Percentiles rank a stretch among this genome's conserved stretches.
Conservation (phyloP, 2,113 vertebrate genomes). For the Leucosticte australis region DNA sequence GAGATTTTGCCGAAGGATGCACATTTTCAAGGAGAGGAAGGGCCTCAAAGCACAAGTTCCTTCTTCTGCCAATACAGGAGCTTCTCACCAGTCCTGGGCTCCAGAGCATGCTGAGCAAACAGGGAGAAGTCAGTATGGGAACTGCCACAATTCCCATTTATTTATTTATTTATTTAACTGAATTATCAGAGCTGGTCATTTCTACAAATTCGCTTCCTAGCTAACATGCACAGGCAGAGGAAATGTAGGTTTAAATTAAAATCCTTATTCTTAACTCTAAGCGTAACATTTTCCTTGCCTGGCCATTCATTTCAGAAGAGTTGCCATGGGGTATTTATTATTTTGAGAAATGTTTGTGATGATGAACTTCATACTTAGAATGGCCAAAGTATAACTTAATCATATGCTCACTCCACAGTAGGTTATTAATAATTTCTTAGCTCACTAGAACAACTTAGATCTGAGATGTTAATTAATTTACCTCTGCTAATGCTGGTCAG, state of each 20-base stretch:
- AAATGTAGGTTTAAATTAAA: neutral
- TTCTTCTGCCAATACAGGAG: neutral
- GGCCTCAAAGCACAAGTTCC: neutral
- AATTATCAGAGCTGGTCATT: neutral
- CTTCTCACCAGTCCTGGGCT: accelerated
- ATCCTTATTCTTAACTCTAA: neutral
- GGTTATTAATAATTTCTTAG: neutral
- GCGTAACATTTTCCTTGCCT: neutral
- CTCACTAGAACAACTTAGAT: neutral
- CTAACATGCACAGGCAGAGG: neutral
- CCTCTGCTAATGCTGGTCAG: neutral
- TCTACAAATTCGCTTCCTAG: neutral
- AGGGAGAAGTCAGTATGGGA: accelerated
- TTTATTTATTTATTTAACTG: neutral
- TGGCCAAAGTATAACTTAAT: neutral
- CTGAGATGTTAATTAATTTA: constrained; percentile 6
- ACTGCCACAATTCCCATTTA: neutral
- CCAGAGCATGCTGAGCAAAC: neutral
- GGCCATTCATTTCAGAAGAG: neutral
- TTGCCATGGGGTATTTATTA: neutral
- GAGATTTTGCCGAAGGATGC: accelerated
- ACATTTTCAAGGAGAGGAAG: neutral
- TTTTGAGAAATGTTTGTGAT: neutral
- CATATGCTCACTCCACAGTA: neutral
- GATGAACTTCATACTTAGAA: neutral